Evolutionary conservation across 1,140 invertebrate genomes (phyloP), one percentile per base, ranked within the genome.

Genomic region (Aphaenogaster floridana): DNA sequence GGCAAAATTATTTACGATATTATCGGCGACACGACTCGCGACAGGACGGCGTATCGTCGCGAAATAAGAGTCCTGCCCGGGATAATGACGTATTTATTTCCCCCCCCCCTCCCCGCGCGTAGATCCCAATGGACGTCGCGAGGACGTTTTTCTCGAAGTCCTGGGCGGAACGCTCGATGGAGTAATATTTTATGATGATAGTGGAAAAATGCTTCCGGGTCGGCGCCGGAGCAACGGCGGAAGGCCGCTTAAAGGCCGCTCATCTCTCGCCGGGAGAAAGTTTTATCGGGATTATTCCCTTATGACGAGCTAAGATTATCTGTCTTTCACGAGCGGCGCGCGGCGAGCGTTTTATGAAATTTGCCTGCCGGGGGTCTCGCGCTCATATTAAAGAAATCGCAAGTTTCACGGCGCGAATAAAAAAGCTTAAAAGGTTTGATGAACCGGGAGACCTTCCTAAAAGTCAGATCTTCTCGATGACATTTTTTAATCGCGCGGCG

Each of bases 231-330:
- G 64, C 66, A 66, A 74, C 79, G 28, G 28, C 61, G 36, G 66
- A 83, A 83, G 54, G 15, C 42, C 80, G 80, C 48, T 76, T 83
- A 61, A 84, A 84, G 69, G 61, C 48, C 63, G 69, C 61, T 50
- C 50, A 61, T 80, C 61, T 77, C 57, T 36, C 57, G 66, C 48
- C 11, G 13, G 68, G 88, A 69, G n/a, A 69, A 64, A 52, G 57
- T 88, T 89, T 86, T 89, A 84, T 84, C 80, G 54, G 42, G 28
- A 84, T 84, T 84, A 84, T 74, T 84, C 69, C 80, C 80, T 76
- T 63, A 84, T 63, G 80, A 61, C 69, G 57, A 63, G 45, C 42
- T 48, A 84, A 84, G 69, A 84, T 84, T 84, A 84, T 84, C 69
- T 63, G 54, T 84, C 69, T 74, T 74, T 83, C 54, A 74, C 52